Base-by-base conservation (phyloP, 92 coral and sea anemone genomes). In the Desmophyllum pertusum region DNA sequence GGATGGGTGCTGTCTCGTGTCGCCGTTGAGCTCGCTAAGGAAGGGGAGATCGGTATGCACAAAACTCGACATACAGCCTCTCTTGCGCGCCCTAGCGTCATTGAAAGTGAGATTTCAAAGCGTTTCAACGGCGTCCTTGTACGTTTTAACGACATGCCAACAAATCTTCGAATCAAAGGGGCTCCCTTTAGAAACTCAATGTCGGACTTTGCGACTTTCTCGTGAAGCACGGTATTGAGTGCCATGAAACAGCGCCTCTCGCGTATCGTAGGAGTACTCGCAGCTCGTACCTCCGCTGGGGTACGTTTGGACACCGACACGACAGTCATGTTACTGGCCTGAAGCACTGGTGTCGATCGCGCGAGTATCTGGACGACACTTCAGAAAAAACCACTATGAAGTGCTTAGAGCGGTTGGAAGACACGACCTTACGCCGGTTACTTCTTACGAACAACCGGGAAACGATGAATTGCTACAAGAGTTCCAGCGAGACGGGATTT, bases 1-100 rank as follows among this genome's bases (percentile, higher is more conserved):
- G 10, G 76, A 80, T 27, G 92, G 92, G 55, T 92, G 95, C 73
- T 93, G 95, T 2, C 80, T 83, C 64, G 90, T 92, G 86, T 84
- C 93, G 30, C 80, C 79, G n/a, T n/a, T 51, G 85, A 59, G 70
- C 66, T 92, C 64, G 89, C 93, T 8, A 53, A 86, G 41, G 86
- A 90, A 68, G 84, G 87, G 38, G 84, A 89, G 65, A 74, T n/a
- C n/a, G n/a, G 66, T 46, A 61, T 80, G 57, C 68, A 65, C n/a
- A n/a, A n/a, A n/a, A n/a, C n/a, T n/a, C n/a, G n/a, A n/a, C n/a
- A n/a, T n/a, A n/a, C 37, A 76, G 70, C 21, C 83, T 89, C 5
- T 46, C 75, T 0, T 69, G 75, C 73, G 29, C 43, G 21, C 93
- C 93, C n/a, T 3, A 80, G 90, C 31, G 90, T 92, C 6, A 85